Conservation (phyloP, 2,113 vertebrate genomes). For the Oncorhynchus keta region DNA sequence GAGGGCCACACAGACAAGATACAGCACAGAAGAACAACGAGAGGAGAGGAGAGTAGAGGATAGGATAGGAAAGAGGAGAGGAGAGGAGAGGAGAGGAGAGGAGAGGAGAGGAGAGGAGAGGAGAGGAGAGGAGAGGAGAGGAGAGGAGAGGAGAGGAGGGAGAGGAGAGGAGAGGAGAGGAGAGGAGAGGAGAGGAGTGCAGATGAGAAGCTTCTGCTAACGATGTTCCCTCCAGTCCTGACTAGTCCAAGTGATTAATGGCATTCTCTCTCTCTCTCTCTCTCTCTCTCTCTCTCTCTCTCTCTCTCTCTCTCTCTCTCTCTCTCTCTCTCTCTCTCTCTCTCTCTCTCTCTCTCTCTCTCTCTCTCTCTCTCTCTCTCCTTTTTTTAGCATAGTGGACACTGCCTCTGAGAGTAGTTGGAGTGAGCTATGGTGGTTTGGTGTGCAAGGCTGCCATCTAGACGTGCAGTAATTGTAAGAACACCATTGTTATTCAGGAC, state of each 20-base stretch:
- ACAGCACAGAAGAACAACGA: background rate
- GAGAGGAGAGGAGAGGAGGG: background rate
- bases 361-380: background rate
- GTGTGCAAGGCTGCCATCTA: constrained; percentile 14
- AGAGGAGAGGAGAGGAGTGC: background rate
- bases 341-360: constrained; percentile 1
- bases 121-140: background rate
- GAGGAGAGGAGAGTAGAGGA: background rate
- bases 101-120: background rate
- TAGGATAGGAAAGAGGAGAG: background rate
- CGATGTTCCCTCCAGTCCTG: background rate
- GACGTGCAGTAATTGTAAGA: background rate
- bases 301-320: constrained; percentile 2
- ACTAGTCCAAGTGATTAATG: constrained; percentile 22
- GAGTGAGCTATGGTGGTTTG: background rate
- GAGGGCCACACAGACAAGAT: background rate
- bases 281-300: background rate
- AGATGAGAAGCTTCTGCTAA: background rate
- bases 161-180: background rate
- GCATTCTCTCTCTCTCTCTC: constrained; percentile 8
- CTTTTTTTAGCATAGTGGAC: background rate
- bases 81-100: background rate
- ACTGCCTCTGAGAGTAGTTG: background rate
- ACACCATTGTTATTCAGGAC: background rate
- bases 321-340: constrained; percentile 2